Evolutionary conservation across 2,888 invertebrate genomes (phyloP).

Genomic region (Cotesia congregata): DNA sequence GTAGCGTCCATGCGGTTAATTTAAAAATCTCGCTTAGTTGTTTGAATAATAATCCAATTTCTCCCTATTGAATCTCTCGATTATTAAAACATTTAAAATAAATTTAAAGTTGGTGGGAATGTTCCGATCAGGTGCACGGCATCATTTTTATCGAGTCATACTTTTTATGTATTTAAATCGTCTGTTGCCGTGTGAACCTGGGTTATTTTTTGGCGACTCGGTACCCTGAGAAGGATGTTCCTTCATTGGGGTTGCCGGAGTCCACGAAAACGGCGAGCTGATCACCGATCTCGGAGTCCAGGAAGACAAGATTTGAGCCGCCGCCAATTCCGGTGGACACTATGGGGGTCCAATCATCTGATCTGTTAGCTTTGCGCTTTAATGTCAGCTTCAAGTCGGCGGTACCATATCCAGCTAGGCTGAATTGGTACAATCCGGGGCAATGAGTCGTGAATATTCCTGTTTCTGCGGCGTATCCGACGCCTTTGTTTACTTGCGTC

Average conservation of each 20-base stretch:
- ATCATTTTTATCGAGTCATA: slow-evolving; percentile 22
- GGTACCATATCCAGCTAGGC: slow-evolving; percentile 68
- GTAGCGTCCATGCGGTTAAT: slow-evolving; percentile 37
- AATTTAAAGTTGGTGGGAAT: slow-evolving; percentile 43
- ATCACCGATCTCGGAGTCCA: slow-evolving; percentile 68
- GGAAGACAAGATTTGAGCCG: slow-evolving; percentile 65
- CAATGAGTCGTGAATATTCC: slow-evolving; percentile 71
- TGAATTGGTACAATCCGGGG: slow-evolving; percentile 71
- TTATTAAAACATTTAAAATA: neutral
- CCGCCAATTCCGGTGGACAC: slow-evolving; percentile 61
- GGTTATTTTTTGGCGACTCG: slow-evolving; percentile 67
- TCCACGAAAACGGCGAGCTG: slow-evolving; percentile 67
- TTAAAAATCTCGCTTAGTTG: neutral
- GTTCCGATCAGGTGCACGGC: slow-evolving; percentile 36
- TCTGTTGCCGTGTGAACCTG: slow-evolving; percentile 20
- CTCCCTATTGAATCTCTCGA: slow-evolving; percentile 19
- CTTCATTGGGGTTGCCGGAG: slow-evolving; percentile 59
- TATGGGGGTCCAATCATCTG: slow-evolving; percentile 60
- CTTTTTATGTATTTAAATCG: slow-evolving; percentile 17
- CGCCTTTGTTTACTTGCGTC: slow-evolving; percentile 69
- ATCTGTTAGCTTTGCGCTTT: slow-evolving; percentile 62
- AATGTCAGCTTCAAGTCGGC: slow-evolving; percentile 60
- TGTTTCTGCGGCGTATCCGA: slow-evolving; percentile 69
- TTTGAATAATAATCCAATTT: slow-evolving; percentile 8
- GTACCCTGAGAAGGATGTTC: slow-evolving; percentile 66